These are phyloP conservation scores for Arion vulgaris DNA, from an alignment of 1,140 invertebrate genomes.

Conservation along the genomic window DNA sequence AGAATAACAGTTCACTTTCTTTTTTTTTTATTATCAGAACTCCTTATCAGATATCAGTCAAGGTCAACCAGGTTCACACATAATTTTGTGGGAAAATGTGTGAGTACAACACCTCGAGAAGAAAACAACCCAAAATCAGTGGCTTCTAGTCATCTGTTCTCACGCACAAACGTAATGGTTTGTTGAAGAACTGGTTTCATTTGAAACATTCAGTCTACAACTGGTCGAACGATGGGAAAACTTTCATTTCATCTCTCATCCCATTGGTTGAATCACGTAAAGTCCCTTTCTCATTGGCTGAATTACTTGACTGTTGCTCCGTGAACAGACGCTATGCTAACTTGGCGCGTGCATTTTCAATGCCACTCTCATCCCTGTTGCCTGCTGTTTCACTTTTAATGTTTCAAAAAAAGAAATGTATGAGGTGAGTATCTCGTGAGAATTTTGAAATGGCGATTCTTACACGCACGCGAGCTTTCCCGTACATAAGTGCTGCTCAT, in stretches of 20 bases:
- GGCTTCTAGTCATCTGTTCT: not conserved
- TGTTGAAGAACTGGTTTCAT: not conserved
- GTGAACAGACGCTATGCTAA: not conserved
- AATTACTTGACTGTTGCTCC: not conserved
- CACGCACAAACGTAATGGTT: not conserved
- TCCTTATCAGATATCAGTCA: not conserved
- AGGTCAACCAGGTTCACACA: not conserved
- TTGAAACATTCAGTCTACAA: not conserved
- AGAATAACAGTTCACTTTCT: too few relatives aligned
- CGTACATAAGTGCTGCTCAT: not conserved
- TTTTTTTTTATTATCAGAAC: not conserved
- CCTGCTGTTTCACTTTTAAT: not conserved
- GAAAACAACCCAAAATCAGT: too few relatives aligned
- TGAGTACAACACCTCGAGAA: not conserved
- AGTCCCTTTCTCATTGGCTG: slow-evolving; percentile 11
- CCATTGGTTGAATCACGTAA: not conserved
- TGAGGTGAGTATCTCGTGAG: not conserved
- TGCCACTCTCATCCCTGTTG: not conserved
- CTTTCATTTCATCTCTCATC: slow-evolving; percentile 4
- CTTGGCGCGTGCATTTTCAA: slow-evolving; percentile 1
- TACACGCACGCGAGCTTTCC: not conserved
- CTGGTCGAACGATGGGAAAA: not conserved
- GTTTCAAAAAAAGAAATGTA: not conserved
- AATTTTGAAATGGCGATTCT: not conserved
- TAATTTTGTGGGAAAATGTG: not conserved